Base-by-base conservation (phyloP, 2,888 invertebrate genomes). In the Dasypogon diadema region DNA sequence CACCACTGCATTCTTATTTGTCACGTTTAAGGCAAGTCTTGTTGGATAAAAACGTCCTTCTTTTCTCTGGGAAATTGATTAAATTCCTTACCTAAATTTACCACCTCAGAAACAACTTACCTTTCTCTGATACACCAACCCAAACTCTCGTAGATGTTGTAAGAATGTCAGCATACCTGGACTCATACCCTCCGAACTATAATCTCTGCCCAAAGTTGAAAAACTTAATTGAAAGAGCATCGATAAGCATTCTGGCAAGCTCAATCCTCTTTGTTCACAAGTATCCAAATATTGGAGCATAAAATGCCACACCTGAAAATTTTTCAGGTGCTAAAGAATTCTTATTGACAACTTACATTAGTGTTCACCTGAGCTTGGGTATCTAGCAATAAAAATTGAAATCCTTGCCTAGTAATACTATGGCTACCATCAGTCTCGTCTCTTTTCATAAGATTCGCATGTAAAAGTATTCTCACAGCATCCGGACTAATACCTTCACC, bases 141-240 rank as follows among this genome's bases (percentile, higher is more conserved):
- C 99, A 83, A 99, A 96, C 87, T 99, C 99, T 78, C 99, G 87
- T 63, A 99, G 87, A 87, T 99, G 98, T 85, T 98, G 98, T 75
- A 99, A 87, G 83, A 99, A 98, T 73, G 93, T 91, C 76, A 95
- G 87, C 87, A 98, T 91, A 77, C 93, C 92, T 80, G 93, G 92
- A 81, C 91, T 94, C 93, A 98, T 93, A 1, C 95, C 96, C 82
- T 97, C 97, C 0, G 97, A 97, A 82, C 97, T 97, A 85, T 99
- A 99, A 87, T 98, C 97, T 90, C 93, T 86, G n/a, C 98, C 98
- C 2, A 98, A 89, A 0, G 95, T 95, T 76, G 96, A 96, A 86
- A 98, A 98, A 85, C 96, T 97, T 75, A 98, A 89, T 87, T 98
- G 97, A 85, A 98, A 98, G n/a, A 99, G 87, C 87, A 98, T 97